These are phyloP conservation scores for Thripadectes ignobilis DNA, from an alignment of 2,797 vertebrate genomes.

Conservation along the genomic window DNA sequence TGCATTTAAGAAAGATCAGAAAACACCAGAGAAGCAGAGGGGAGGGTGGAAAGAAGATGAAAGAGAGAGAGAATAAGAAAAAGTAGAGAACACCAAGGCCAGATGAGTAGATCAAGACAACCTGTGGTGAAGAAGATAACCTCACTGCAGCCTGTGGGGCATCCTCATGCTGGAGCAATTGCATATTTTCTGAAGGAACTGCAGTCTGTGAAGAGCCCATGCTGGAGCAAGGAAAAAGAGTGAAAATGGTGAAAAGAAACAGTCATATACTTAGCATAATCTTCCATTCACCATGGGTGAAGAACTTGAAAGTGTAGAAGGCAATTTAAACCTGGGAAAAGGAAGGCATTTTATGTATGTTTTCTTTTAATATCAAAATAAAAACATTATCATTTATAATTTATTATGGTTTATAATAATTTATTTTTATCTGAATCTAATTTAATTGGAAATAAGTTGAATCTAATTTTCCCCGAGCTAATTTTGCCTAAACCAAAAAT, in stretches of 20 bases:
- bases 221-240: fast-evolving
- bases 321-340: not conserved
- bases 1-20: not conserved
- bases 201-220: not conserved
- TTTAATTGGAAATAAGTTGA: not conserved
- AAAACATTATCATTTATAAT: not conserved
- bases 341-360: fast-evolving
- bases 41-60: not conserved
- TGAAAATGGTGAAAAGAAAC: not conserved
- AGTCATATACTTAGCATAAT: fast-evolving
- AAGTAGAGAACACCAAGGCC: not conserved
- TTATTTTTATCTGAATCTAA: not conserved
- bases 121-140: not conserved
- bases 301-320: not conserved
- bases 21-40: not conserved
- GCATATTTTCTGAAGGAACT: not conserved
- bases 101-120: fast-evolving
- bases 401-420: not conserved
- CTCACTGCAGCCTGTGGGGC: not conserved
- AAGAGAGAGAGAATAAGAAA: not conserved
- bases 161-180: fast-evolving
- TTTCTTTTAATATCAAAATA: not conserved
- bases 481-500: not conserved
- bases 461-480: not conserved
- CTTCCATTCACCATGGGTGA: fast-evolving